A percentile compares a stretch with the other conserved stretches of the same genome.
phyloP scores from a whole-genome alignment of 2,113 vertebrate genomes.

The Platysteira castanea region DNA sequence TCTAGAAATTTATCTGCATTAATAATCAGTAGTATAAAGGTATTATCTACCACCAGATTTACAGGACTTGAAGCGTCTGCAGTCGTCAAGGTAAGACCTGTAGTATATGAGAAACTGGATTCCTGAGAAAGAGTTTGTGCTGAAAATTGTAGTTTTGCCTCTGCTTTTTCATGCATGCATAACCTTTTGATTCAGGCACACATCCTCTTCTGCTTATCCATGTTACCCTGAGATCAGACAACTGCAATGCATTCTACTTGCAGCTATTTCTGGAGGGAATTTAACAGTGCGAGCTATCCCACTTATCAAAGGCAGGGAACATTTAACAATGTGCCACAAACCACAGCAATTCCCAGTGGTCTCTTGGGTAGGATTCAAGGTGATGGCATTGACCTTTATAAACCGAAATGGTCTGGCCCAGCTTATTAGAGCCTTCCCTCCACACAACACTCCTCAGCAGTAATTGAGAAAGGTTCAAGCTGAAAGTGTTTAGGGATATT shows the following conservation, averaged over 20 bases:
- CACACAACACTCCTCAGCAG: background rate
- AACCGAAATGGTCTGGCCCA: background rate
- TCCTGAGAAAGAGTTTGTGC: background rate
- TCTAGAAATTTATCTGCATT: background rate
- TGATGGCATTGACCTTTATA: slow-evolving; percentile 29
- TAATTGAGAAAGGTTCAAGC: background rate
- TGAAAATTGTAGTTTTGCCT: background rate
- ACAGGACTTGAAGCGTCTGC: background rate
- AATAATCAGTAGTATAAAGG: background rate
- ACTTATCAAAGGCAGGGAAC: slow-evolving; percentile 16
- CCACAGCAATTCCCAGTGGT: background rate
- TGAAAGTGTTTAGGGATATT: background rate
- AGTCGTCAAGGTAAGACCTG: background rate
- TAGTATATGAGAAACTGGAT: background rate
- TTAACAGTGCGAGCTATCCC: background rate
- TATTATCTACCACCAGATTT: background rate
- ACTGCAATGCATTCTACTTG: background rate
- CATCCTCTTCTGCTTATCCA: background rate
- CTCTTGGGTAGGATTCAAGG: slow-evolving; percentile 21
- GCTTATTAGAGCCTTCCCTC: background rate
- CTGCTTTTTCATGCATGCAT: background rate
- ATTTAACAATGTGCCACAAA: slow-evolving; percentile 8
- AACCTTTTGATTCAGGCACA: background rate
- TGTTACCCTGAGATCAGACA: background rate
- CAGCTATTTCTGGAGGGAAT: slow-evolving; percentile 42